These are phyloP conservation scores for Gambusia holbrooki DNA, from an alignment of 2,113 vertebrate genomes.

Conservation along the genomic window DNA sequence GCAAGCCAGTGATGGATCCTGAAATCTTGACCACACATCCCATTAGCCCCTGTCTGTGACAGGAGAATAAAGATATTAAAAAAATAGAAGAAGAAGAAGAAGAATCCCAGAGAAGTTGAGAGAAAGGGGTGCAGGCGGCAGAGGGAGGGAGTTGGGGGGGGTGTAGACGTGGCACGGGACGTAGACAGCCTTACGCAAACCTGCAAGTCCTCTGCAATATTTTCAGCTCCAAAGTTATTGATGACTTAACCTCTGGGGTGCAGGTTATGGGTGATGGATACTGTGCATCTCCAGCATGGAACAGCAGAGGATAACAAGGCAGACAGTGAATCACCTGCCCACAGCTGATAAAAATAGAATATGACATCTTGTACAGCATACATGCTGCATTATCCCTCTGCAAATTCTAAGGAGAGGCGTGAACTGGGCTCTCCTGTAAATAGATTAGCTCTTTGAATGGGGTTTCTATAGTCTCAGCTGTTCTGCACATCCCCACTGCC, in stretches of 20 bases:
- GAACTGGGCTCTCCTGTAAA: constrained; percentile 63
- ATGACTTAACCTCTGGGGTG: constrained; percentile 85
- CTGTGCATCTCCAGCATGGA: constrained; percentile 70
- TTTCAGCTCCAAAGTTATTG: constrained; percentile 80
- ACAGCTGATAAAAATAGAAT: constrained; percentile 78
- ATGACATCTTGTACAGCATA: constrained; percentile 65
- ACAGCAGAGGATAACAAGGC: constrained; percentile 82
- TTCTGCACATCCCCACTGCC: constrained; percentile 58
- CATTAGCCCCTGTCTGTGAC: constrained; percentile 98
- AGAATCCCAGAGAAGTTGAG: constrained; percentile 68
- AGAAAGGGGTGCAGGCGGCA: constrained; percentile 66
- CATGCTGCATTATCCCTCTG: constrained; percentile 61
- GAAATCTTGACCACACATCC: constrained; percentile 98
- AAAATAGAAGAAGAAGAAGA: constrained; percentile 31
- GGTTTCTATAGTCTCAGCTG: constrained; percentile 64
- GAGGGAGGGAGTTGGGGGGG: neutral
- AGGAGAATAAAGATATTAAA: constrained; percentile 90
- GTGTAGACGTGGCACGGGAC: constrained; percentile 71
- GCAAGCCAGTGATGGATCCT: constrained; percentile 95
- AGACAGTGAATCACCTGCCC: constrained; percentile 81
- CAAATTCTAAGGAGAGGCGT: constrained; percentile 63
- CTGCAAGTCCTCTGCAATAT: constrained; percentile 79
- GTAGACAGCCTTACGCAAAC: constrained; percentile 79
- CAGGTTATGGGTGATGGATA: constrained; percentile 83
- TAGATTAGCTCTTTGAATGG: constrained; percentile 68